Base-by-base conservation (phyloP, 2,888 invertebrate genomes). In the Tromatobia lineatoria region DNA sequence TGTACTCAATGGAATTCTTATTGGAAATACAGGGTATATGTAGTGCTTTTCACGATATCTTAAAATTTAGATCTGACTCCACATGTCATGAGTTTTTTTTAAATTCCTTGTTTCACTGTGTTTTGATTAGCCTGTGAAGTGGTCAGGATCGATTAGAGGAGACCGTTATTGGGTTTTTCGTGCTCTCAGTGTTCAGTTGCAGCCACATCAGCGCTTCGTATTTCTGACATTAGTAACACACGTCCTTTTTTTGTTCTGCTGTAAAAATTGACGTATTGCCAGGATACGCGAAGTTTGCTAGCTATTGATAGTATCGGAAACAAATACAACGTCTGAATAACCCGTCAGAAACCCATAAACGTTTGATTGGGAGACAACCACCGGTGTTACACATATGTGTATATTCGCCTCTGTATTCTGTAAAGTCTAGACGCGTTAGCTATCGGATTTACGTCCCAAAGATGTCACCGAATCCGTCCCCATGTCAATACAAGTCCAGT, bases 401-500 rank as follows among this genome's bases (percentile, higher is more conserved):
- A 38, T 45, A 42, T 10, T 18, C 61, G 29, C 18, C 47, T 45
- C 34, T 52, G 64, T 18, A 29, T 74, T 34, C 50, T 52, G 52
- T 45, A 34, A 74, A 74, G 67, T 50, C 69, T 67, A 38, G 66
- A 61, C 52, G 52, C 73, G 59, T 73, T 87, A 85, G 85, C 86
- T 87, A 85, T 85, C 83, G 89, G 87, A 89, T 89, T 88, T 86
- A 87, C 86, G 86, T 90, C 87, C 79, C 87, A 86, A 86, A 88
- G 88, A 88, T 87, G 88, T 85, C 88, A 86, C 80, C 75, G 81
- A 87, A 87, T 89, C 87, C 87, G 87, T 88, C 88, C 89, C 83
- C 88, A 87, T 87, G 87, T 85, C 80, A 87, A 78, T 78, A 52
- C 54, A 42, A 61, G 50, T 50, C 10, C 64, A 34, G 38, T 67